A percentile compares a stretch with the other conserved stretches of the same genome.
These are phyloP conservation scores for Odontomachus brunneus DNA, from an alignment of 1,140 invertebrate species.

Conservation along the genomic window DNA sequence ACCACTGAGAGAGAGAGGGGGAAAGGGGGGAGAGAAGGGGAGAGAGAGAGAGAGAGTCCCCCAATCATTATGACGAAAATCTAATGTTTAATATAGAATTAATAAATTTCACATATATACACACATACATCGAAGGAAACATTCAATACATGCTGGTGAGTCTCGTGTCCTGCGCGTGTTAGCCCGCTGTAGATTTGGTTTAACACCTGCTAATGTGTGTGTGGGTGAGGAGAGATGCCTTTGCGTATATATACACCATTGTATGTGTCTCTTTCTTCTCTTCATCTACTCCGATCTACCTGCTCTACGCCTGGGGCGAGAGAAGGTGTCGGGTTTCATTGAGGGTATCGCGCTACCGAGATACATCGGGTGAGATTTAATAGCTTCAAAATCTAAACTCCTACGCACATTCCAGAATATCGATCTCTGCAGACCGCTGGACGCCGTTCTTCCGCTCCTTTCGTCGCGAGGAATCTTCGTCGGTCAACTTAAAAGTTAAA, in stretches of 20 bases:
- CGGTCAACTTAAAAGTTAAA: too few species aligned
- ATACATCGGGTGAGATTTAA: neutral
- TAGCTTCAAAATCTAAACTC: neutral
- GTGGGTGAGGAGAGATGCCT: neutral
- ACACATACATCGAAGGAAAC: too few species aligned
- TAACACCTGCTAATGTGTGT: neutral
- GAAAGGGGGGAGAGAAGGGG: too few species aligned
- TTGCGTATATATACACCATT: neutral
- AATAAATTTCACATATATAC: too few species aligned
- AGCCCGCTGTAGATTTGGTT: neutral
- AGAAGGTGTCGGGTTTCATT: slow-evolving; percentile 7
- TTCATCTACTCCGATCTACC: slow-evolving; percentile 3
- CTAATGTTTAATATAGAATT: too few species aligned
- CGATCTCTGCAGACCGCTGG: neutral
- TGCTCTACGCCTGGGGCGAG: neutral
- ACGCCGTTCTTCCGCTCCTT: neutral
- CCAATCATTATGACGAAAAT: too few species aligned
- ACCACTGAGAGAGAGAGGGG: too few species aligned
- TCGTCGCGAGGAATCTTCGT: neutral
- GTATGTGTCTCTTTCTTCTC: neutral
- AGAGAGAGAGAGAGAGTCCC: too few species aligned
- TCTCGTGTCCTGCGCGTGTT: neutral
- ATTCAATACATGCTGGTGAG: neutral
- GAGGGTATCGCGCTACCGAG: slow-evolving; percentile 6
- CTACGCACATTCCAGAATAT: neutral